Evolutionary conservation across 2,797 vertebrate species (phyloP).

Genomic region (Epinephelus coioides): DNA sequence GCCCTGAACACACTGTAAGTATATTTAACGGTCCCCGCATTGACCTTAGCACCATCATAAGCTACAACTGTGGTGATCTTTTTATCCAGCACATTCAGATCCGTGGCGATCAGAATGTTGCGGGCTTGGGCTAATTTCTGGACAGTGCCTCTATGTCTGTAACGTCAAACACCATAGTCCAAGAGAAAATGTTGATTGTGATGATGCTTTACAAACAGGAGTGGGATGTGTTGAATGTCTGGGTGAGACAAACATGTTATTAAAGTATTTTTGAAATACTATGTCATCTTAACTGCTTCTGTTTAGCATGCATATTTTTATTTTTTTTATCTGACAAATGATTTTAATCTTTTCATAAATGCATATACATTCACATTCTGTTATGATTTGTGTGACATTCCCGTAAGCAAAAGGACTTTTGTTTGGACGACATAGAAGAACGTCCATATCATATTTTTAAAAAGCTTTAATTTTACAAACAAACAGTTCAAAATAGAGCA

Average conservation of each 20-base stretch:
- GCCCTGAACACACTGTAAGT: not conserved
- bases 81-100: conserved; percentile 18
- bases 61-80: conserved; percentile 14
- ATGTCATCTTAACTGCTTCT: conserved; percentile 3
- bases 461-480: not conserved
- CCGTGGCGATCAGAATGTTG: conserved; percentile 26
- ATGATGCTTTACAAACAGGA: conserved; percentile 70
- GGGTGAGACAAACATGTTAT: conserved; percentile 69
- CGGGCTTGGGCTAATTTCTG: conserved; percentile 26
- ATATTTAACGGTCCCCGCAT: conserved; percentile 1
- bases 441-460: not conserved
- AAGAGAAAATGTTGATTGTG: conserved; percentile 62
- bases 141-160: conserved; percentile 45
- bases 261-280: conserved; percentile 83
- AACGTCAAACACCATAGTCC: conserved; percentile 31
- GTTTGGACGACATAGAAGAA: not conserved
- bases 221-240: conserved; percentile 65
- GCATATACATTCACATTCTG: not conserved
- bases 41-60: conserved; percentile 23
- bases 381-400: not conserved
- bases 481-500: not conserved
- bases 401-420: not conserved
- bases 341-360: no score
- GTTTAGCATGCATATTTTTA: not conserved
- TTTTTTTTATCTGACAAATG: not conserved